phyloP scores from a whole-genome alignment of 2,888 invertebrate genomes.

The Erebia ligea region DNA sequence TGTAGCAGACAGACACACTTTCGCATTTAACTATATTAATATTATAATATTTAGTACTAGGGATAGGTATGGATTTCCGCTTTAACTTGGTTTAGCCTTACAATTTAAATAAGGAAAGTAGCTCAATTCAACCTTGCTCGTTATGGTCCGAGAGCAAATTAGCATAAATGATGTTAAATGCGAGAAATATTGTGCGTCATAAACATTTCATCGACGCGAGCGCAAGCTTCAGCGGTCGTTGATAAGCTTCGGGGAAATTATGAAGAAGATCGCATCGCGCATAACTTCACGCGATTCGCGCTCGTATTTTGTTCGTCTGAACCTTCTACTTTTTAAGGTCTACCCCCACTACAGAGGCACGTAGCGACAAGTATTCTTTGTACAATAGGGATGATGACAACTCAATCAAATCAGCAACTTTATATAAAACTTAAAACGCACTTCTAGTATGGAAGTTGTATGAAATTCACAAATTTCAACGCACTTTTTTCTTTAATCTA shows the following conservation, averaged over 20 bases:
- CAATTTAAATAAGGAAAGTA: slow-evolving; percentile 8
- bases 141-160: slow-evolving; percentile 6
- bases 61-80: neutral
- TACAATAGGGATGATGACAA: no score
- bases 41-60: no score
- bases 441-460: no score
- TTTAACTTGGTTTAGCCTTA: neutral
- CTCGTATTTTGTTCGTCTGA: slow-evolving; percentile 36
- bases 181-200: slow-evolving; percentile 48
- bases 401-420: no score
- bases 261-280: slow-evolving; percentile 37
- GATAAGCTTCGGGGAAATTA: slow-evolving; percentile 40
- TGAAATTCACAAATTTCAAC: no score
- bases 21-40: no score
- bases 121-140: neutral
- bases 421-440: no score
- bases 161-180: slow-evolving; percentile 28
- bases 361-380: no score
- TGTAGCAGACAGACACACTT: no score
- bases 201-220: slow-evolving; percentile 54
- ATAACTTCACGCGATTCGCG: slow-evolving; percentile 41
- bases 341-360: neutral
- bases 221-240: slow-evolving; percentile 32
- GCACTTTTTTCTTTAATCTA: no score
- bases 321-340: slow-evolving; percentile 17